These are phyloP conservation scores for Drosophila borealis DNA, from an alignment of 2,888 invertebrate genomes.

Conservation along the genomic window DNA sequence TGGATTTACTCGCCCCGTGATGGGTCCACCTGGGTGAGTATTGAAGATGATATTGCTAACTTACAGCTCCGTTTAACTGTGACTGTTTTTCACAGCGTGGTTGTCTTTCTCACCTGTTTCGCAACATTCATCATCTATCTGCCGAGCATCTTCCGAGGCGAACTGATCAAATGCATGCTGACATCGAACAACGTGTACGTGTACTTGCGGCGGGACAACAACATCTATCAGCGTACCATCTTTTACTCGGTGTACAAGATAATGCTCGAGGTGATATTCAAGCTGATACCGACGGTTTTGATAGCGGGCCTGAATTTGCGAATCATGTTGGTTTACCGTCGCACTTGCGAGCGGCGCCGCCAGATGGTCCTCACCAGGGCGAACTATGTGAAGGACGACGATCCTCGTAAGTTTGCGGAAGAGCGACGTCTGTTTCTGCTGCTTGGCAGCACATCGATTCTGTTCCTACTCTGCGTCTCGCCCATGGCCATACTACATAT, in stretches of 20 bases:
- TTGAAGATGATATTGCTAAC: not conserved
- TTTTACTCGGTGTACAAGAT: slow-evolving; percentile 88
- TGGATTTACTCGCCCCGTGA: slow-evolving; percentile 88
- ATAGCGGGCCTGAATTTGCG: slow-evolving; percentile 88
- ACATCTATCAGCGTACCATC: slow-evolving; percentile 85
- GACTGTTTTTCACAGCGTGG: slow-evolving; percentile 82
- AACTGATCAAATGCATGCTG: slow-evolving; percentile 86
- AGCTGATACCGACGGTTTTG: slow-evolving; percentile 89
- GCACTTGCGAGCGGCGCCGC: slow-evolving; percentile 88
- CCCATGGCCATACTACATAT: slow-evolving; percentile 90
- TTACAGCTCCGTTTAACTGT: not conserved
- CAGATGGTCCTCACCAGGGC: slow-evolving; percentile 88
- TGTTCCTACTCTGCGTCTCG: slow-evolving; percentile 89
- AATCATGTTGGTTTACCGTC: slow-evolving; percentile 89
- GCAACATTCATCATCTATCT: slow-evolving; percentile 89
- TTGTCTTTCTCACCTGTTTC: slow-evolving; percentile 88
- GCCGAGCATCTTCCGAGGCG: slow-evolving; percentile 88
- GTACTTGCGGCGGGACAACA: slow-evolving; percentile 87
- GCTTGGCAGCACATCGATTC: slow-evolving; percentile 88
- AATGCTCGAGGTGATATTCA: slow-evolving; percentile 88
- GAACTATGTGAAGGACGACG: slow-evolving; percentile 87
- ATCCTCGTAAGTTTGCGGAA: slow-evolving; percentile 89
- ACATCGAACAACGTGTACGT: slow-evolving; percentile 86
- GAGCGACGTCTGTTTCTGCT: slow-evolving; percentile 88
- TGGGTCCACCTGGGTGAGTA: slow-evolving; percentile 87